Evolutionary conservation across 35 echinoderm and acorn worm species (phyloP).

Genomic region (Stichopus chloronotus): DNA sequence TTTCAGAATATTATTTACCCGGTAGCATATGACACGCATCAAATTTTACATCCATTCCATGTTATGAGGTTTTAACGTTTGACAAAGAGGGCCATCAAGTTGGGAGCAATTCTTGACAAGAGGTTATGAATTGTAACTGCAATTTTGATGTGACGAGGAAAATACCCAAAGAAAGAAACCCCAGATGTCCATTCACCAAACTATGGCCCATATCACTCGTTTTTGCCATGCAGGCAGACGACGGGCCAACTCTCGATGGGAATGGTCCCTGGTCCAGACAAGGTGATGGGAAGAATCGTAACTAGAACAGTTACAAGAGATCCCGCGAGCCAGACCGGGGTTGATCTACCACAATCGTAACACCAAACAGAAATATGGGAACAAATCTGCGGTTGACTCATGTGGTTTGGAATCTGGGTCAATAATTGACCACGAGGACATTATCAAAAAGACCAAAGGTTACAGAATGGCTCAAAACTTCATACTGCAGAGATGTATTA

Average conservation of each 20-base stretch:
- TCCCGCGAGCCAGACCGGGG: conserved; percentile 14
- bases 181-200: conserved; percentile 32
- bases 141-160: too few species aligned
- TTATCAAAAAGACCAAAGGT: too few species aligned
- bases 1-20: too few species aligned
- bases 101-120: too few species aligned
- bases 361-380: conserved; percentile 46
- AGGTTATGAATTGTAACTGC: too few species aligned
- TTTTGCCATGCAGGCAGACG: conserved; percentile 5
- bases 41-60: too few species aligned
- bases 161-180: neutral
- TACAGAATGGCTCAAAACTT: too few species aligned
- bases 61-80: too few species aligned
- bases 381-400: conserved; percentile 45
- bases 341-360: conserved; percentile 50
- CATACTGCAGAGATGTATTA: too few species aligned
- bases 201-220: conserved; percentile 52
- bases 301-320: conserved; percentile 25
- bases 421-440: too few species aligned
- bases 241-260: conserved; percentile 22
- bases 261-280: conserved; percentile 11
- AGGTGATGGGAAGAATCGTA: neutral
- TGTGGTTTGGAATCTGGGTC: neutral
- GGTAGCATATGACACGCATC: too few species aligned
- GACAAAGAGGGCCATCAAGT: too few species aligned